Base-by-base conservation (phyloP, 2,113 vertebrate genomes). In the Oreamnos americanus region DNA sequence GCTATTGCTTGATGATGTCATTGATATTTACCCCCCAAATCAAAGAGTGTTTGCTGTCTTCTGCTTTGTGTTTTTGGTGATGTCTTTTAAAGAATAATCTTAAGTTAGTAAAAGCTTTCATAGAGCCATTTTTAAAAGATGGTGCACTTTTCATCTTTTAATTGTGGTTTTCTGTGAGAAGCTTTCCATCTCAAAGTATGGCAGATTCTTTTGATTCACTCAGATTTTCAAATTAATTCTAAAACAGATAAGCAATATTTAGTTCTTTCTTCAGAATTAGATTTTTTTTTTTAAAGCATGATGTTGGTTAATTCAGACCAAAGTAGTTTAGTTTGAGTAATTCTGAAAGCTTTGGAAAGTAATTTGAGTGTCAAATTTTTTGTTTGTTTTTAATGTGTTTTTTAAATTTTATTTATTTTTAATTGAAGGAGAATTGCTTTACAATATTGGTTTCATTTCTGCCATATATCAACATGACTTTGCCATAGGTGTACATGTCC, bases 341-440 rank as follows among this genome's bases (percentile, higher is more conserved):
- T 97, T 96, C 33, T 62, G 6, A 90, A 95, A 82, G n/a, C 89
- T 96, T 53, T 90, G 21, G 16, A 51, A 90, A 90, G 81, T 62
- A 36, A 90, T 94, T 74, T 96, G 28, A 93, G 25, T 78, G 17
- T n/a, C 76, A 83, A 1, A 33, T 90, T 88, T 97, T 43, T 39
- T 43, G 11, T 74, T 43, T 43, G 23, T 76, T 39, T 26, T 76
- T 39, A 39, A 39, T 23, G n/a, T 71, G 67, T 23, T 71, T 71
- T 71, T 71, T 0, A 71, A 71, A 12, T 12, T 23, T 71, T 39
- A 6, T 71, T 71, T 39, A 36, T 39, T 71, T 71, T 71, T 71
- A 71, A 71, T 71, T 71, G 67, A 23, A 71, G 19, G 67, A 71
- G 67, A 23, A 71, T 71, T 39, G 10, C n/a, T 71, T 39, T 71